phyloP scores from a whole-genome alignment of 2,888 invertebrate species.

The Drosophila recens region DNA sequence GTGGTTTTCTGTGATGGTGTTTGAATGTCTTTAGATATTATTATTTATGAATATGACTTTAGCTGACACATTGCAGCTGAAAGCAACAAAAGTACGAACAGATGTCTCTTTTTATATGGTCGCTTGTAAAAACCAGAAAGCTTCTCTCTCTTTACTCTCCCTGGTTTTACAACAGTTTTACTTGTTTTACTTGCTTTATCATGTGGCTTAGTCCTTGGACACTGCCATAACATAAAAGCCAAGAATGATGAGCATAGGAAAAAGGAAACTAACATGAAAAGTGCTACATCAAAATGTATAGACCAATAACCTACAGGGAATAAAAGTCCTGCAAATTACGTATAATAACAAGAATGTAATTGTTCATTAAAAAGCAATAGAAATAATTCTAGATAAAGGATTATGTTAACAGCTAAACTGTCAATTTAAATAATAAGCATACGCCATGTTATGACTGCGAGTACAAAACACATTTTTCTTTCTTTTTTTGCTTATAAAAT shows the following conservation, averaged over 20 bases:
- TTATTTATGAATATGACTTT: constrained; percentile 76
- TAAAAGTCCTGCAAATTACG: constrained; percentile 5
- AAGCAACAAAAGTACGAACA: constrained; percentile 38
- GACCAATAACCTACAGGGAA: constrained; percentile 26
- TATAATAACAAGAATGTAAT: constrained; percentile 26
- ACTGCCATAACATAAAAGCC: constrained; percentile 33
- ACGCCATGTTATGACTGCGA: constrained; percentile 15
- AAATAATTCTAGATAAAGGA: not conserved
- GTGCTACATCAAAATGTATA: constrained; percentile 35
- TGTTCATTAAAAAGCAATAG: constrained; percentile 14
- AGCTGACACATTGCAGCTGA: constrained; percentile 62
- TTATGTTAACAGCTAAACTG: not conserved
- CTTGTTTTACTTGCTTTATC: constrained; percentile 15
- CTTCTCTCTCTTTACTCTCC: constrained; percentile 8
- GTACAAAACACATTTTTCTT: not conserved
- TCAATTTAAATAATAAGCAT: constrained; percentile 21
- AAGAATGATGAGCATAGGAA: constrained; percentile 22
- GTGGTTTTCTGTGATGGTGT: constrained; percentile 19
- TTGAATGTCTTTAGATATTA: constrained; percentile 60
- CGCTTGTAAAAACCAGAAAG: constrained; percentile 52
- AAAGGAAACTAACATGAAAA: constrained; percentile 29
- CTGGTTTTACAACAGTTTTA: constrained; percentile 36
- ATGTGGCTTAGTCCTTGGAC: constrained; percentile 36
- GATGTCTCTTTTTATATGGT: constrained; percentile 42
- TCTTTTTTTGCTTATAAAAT: constrained; percentile 18